These are phyloP conservation scores for Megalops atlanticus DNA, from an alignment of 2,113 vertebrate genomes.

Conservation along the genomic window DNA sequence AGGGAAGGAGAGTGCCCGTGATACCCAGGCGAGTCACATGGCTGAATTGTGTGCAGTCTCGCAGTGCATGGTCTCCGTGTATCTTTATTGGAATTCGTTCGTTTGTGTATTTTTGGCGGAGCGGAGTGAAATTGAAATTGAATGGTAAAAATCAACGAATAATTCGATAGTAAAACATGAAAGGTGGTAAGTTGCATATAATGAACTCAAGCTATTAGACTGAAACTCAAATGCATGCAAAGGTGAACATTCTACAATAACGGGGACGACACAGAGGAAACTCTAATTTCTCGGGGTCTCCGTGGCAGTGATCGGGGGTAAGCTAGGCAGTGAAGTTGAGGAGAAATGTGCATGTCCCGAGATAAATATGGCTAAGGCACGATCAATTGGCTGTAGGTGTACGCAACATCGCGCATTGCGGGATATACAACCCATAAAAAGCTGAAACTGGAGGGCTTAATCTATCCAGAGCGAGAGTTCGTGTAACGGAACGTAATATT, in stretches of 20 bases:
- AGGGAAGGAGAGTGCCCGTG: constrained; percentile 42
- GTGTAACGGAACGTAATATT: no score
- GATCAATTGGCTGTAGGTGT: not conserved
- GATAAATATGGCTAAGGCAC: not conserved
- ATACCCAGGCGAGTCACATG: constrained; percentile 59
- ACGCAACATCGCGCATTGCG: not conserved
- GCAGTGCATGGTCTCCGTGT: constrained; percentile 22
- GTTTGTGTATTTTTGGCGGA: constrained; percentile 5
- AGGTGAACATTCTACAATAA: not conserved
- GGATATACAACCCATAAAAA: no score
- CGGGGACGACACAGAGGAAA: no score
- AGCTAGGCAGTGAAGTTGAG: not conserved
- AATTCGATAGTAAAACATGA: no score
- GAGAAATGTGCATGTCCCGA: not conserved
- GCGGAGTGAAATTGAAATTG: not conserved
- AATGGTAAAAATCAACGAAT: not conserved
- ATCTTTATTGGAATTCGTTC: constrained; percentile 27
- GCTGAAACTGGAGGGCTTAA: no score
- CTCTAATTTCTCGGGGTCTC: not conserved
- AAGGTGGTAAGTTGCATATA: constrained; percentile 20
- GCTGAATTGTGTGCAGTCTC: constrained; percentile 25
- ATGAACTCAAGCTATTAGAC: not conserved
- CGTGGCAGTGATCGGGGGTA: not conserved
- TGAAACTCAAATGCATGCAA: not conserved
- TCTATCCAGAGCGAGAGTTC: no score